A percentile compares a stretch with the other conserved stretches of the same genome.
phyloP scores from a whole-genome alignment of 2,797 vertebrate genomes.

The Austrolebias charrua region DNA sequence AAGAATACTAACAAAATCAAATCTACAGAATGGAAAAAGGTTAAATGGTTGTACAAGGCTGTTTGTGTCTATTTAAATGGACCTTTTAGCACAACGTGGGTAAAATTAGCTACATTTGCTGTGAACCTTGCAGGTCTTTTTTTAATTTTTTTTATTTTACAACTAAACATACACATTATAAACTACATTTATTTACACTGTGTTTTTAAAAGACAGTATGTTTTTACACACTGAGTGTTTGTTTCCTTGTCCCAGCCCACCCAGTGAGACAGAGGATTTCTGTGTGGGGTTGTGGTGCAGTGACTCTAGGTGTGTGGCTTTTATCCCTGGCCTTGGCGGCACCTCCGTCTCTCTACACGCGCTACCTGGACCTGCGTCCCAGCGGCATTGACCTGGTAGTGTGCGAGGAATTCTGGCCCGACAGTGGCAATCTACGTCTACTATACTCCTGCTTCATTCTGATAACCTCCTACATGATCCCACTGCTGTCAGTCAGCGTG shows the following conservation, averaged over 20 bases:
- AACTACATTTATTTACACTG: not conserved
- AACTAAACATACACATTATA: not conserved
- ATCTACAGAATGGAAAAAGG: no score
- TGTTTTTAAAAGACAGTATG: not conserved
- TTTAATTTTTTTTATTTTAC: no score
- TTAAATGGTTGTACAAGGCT: no score
- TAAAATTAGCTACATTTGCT: no score
- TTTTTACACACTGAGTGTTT: not conserved
- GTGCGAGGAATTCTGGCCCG: conserved; percentile 83
- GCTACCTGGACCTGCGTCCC: conserved; percentile 77
- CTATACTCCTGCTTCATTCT: conserved; percentile 80
- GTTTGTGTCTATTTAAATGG: no score
- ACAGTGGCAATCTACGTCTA: conserved; percentile 69
- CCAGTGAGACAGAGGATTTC: conserved; percentile 79
- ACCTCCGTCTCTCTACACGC: conserved; percentile 74
- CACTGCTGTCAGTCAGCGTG: conserved; percentile 77
- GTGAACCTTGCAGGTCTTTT: no score
- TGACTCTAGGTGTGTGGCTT: conserved; percentile 76
- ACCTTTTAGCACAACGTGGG: no score
- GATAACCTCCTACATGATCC: conserved; percentile 79
- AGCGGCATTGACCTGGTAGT: conserved; percentile 77
- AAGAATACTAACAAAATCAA: no score
- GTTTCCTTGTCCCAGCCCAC: conserved; percentile 64
- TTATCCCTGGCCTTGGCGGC: conserved; percentile 78
- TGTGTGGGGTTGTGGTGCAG: conserved; percentile 69